Evolutionary conservation across 2,888 invertebrate genomes (phyloP).

Genomic region (Acanthosepion pharaonis): DNA sequence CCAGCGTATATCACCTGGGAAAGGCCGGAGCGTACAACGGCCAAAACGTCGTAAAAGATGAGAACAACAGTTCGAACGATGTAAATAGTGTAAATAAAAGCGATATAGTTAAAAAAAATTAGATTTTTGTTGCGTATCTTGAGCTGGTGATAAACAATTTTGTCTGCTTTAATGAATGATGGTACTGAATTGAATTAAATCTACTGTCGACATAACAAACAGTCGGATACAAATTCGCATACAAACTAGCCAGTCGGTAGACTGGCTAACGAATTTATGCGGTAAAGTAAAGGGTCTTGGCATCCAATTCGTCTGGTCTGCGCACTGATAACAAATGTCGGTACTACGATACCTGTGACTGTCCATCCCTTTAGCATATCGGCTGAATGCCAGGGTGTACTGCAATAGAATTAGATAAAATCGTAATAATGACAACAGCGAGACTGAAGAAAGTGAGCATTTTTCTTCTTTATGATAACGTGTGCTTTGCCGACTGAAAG

Average conservation of each 20-base stretch:
- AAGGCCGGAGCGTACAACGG: too few relatives aligned
- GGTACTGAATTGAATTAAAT: not conserved
- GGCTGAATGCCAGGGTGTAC: not conserved
- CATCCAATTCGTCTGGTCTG: not conserved
- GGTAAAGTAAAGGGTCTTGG: not conserved
- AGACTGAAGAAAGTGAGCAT: not conserved
- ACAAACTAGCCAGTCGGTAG: too few relatives aligned
- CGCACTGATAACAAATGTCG: not conserved
- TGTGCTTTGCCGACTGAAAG: not conserved
- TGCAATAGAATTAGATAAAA: not conserved
- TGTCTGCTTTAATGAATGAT: not conserved
- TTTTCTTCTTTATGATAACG: not conserved
- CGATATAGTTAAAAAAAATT: not conserved
- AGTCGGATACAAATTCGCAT: too few relatives aligned
- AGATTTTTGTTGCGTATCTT: not conserved
- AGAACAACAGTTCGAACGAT: too few relatives aligned
- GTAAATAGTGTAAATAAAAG: too few relatives aligned
- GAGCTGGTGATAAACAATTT: not conserved
- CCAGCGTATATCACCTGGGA: too few relatives aligned
- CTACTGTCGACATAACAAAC: not conserved
- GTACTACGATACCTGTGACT: not conserved
- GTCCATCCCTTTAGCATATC: constrained; percentile 20
- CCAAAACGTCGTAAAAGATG: too few relatives aligned
- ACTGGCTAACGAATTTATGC: not conserved
- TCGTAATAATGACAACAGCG: not conserved